Percentiles rank a stretch among this genome's conserved stretches.
Evolutionary conservation across 2,797 vertebrate species (phyloP).

Genomic region (Anguilla pacifica): DNA sequence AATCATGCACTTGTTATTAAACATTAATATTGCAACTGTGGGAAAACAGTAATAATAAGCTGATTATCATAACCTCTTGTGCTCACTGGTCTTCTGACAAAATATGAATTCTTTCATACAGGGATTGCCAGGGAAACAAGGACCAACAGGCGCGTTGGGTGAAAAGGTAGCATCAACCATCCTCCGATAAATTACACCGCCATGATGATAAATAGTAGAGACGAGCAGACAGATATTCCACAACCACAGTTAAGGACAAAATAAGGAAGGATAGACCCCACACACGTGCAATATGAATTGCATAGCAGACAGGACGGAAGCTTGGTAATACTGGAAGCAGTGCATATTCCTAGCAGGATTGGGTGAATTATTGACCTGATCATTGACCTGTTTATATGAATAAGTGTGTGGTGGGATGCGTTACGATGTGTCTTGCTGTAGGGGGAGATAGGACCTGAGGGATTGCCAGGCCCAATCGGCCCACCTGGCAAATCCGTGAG

Average conservation of each 20-base stretch:
- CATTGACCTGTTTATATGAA: conserved; percentile 19
- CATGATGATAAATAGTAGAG: not conserved
- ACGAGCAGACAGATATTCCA: not conserved
- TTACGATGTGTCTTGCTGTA: conserved; percentile 46
- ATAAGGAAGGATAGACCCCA: not conserved
- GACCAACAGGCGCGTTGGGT: conserved; percentile 64
- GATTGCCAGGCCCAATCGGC: conserved; percentile 68
- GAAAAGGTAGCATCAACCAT: conserved; percentile 63
- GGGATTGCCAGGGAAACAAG: conserved; percentile 77
- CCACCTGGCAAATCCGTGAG: conserved; percentile 73
- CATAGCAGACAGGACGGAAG: not conserved
- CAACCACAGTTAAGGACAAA: not conserved
- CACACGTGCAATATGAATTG: not conserved
- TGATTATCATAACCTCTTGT: not conserved
- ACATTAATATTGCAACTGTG: not conserved
- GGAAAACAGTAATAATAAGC: not conserved
- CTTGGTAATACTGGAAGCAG: not conserved
- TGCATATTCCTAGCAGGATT: not conserved
- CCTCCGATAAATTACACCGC: not conserved
- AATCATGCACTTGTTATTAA: not conserved
- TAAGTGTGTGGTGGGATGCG: conserved; percentile 21
- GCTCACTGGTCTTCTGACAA: not conserved
- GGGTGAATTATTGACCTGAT: not conserved
- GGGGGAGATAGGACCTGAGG: conserved; percentile 70
- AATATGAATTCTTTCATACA: conserved; percentile 45